Percentiles rank a stretch among this genome's conserved stretches.
phyloP scores from a whole-genome alignment of 1,140 invertebrate genomes.

The Helicoverpa zea region DNA sequence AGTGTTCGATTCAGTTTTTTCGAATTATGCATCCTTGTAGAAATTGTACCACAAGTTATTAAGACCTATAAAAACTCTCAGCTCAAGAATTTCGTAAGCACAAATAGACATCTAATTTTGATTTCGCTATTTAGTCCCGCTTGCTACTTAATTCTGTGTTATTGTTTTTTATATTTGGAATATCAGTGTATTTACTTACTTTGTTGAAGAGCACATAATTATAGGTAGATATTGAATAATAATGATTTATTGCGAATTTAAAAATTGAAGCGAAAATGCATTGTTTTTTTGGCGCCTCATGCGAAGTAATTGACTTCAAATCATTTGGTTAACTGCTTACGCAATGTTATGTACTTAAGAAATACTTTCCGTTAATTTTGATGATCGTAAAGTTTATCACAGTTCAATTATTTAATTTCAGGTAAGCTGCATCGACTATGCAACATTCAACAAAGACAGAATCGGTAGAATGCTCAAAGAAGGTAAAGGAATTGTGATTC shows the following conservation, averaged over 20 bases:
- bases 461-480: slow-evolving; percentile 59
- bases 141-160: too few relatives aligned
- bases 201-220: too few relatives aligned
- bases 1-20: too few relatives aligned
- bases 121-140: too few relatives aligned
- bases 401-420: slow-evolving; percentile 57
- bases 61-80: too few relatives aligned
- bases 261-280: slow-evolving; percentile 51
- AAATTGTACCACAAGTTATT: too few relatives aligned
- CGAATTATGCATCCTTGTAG: too few relatives aligned
- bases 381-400: not conserved
- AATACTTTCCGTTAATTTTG: not conserved
- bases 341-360: not conserved
- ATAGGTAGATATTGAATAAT: too few relatives aligned
- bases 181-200: too few relatives aligned
- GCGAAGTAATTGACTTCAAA: slow-evolving; percentile 54
- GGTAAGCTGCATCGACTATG: slow-evolving; percentile 74
- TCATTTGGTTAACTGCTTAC: slow-evolving; percentile 28
- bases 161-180: too few relatives aligned
- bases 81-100: too few relatives aligned
- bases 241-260: slow-evolving; percentile 2
- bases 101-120: too few relatives aligned
- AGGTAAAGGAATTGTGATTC: slow-evolving; percentile 55
- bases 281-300: slow-evolving; percentile 50
- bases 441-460: slow-evolving; percentile 24